Base-by-base conservation (phyloP, 2,888 invertebrate species). In the Ennomos erosarius region DNA sequence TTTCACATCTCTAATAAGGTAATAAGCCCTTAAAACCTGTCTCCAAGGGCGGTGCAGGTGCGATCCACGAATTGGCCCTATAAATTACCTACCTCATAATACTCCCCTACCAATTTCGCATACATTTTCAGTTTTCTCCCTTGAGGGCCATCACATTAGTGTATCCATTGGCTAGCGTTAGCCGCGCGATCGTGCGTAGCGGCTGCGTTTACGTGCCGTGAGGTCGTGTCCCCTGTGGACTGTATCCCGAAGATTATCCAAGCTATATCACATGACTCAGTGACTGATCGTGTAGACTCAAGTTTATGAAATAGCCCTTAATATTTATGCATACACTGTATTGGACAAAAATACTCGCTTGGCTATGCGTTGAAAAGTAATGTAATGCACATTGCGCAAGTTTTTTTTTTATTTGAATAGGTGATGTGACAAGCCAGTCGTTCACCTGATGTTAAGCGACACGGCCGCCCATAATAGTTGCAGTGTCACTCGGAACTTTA, bases 1-100 rank as follows among this genome's bases (percentile, higher is more conserved):
- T 57, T 55, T 34, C 52, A 48, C 50, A 40, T 39, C 51, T 52
- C 40, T 16, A 26, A 26, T 26, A 26, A 26, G 26, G 26, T 54
- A 59, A 66, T 64, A 68, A 70, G 66, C 66, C 69, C 61, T 67
- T 59, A 48, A 67, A 69, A 74, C 73, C 76, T 70, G 71, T 72
- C 72, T 67, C 68, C 53, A 59, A 67, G 61, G 60, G 69, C 64
- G 63, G 56, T 74, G 73, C 87, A 87, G 87, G 84, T 87, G 85
- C 75, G 69, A 71, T 75, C 64, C 68, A 72, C 71, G 77, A 80
- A 82, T 84, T 81, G 79, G 70, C 61, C 68, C 75, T 76, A 84
- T 85, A 85, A 85, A 86, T 85, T 83, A 74, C 65, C 68, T 69
- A 79, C 79, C 82, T 82, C 78, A 82, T 85, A 82, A 83, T 79